phyloP scores from a whole-genome alignment of 2,888 invertebrate species.

The Ctenicera cuprea region DNA sequence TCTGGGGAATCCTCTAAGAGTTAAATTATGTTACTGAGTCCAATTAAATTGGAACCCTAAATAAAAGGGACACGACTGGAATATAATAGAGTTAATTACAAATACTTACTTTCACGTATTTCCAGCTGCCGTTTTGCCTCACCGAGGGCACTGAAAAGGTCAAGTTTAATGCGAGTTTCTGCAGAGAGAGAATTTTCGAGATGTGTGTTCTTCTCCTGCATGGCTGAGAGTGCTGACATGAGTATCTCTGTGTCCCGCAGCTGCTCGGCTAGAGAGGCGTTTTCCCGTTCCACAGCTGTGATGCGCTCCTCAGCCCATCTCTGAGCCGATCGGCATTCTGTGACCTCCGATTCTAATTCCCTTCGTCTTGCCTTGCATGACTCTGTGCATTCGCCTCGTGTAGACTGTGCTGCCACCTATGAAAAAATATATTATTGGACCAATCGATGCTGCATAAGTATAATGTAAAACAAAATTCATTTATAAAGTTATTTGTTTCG shows the following conservation, averaged over 20 bases:
- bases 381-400: slow-evolving; percentile 70
- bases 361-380: slow-evolving; percentile 73
- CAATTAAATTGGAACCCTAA: no score
- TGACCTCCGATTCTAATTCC: slow-evolving; percentile 79
- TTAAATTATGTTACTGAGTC: no score
- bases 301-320: slow-evolving; percentile 78
- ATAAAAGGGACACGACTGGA: no score
- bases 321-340: slow-evolving; percentile 76
- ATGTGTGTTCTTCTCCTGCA: slow-evolving; percentile 94
- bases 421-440: background rate
- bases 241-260: slow-evolving; percentile 83
- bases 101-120: slow-evolving; percentile 86
- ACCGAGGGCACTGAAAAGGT: slow-evolving; percentile 97
- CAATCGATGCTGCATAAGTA: no score
- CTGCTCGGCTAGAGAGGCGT: slow-evolving; percentile 67
- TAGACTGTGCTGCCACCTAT: slow-evolving; percentile 64
- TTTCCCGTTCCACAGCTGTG: slow-evolving; percentile 77
- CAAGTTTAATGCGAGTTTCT: slow-evolving; percentile 98
- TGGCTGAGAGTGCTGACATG: slow-evolving; percentile 85
- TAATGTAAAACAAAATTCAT: no score
- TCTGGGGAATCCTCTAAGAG: no score
- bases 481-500: no score
- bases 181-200: slow-evolving; percentile 95
- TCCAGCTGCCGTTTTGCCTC: slow-evolving; percentile 94
- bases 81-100: no score